Base-by-base conservation (phyloP, 2,113 vertebrate genomes). In the Delphinapterus leucas region DNA sequence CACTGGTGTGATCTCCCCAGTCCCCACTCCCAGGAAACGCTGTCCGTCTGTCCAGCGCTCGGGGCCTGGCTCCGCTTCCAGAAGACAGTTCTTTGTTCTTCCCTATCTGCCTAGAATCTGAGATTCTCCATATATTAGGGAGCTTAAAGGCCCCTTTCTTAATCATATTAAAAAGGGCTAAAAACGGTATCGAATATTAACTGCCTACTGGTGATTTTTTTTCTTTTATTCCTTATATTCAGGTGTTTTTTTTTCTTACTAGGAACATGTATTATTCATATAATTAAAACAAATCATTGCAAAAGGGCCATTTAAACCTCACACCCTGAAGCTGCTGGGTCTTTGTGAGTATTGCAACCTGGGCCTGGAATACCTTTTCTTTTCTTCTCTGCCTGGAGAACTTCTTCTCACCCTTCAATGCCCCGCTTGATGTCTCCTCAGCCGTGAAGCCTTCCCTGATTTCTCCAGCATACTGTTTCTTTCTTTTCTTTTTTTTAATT, bases 61-160 rank as follows among this genome's bases (percentile, higher is more conserved):
- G 3, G 21, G 25, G 47, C 31, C 77, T 18, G 20, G n/a, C 53
- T 94, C 49, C 8, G 9, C 60, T 58, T 74, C 44, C 65, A 81
- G 89, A 58, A 85, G 53, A 94, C 77, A 63, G 58, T 12, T 41
- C 88, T 91, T 94, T 95, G 53, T 88, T 85, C 85, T n/a, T 28
- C 47, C 2, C 81, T 38, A 65, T 70, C 85, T 84, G 74, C 74
- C 36, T 31, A 18, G 93, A 47, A 25, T 23, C 68, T 10, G 25
- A 74, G 49, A 68, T 9, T 41, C 60, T 67, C 73, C 4, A 2
- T 12, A 0, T 10, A 17, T 20, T 10, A 61, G 17, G n/a, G 31
- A 25, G 41, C 44, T 74, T 21, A 58, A 18, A 86, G 67, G 10
- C 15, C 68, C 53, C 41, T 18, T 84, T 77, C 83, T 53, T 38